Evolutionary conservation across 23 tunicate species (phyloP), one percentile per base, ranked within the genome.

Genomic region (Trididemnum miniatum): DNA sequence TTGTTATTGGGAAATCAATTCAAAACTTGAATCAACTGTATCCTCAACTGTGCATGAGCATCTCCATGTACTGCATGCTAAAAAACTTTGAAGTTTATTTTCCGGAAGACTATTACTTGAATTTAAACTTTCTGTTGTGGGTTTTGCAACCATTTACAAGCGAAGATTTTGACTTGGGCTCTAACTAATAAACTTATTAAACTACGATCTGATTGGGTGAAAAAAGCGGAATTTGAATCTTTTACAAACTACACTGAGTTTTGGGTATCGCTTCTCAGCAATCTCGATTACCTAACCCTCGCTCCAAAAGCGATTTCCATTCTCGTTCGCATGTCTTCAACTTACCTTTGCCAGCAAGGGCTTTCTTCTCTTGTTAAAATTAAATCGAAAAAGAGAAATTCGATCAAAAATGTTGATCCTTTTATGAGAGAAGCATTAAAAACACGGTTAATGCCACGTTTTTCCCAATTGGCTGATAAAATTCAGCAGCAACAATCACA

Each of bases 311-410:
- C n/a, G n/a, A n/a, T n/a, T n/a, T n/a, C n/a, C n/a, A n/a, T n/a
- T n/a, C n/a, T n/a, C n/a, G n/a, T n/a, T n/a, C n/a, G n/a, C n/a
- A n/a, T n/a, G n/a, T n/a, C n/a, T n/a, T n/a, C n/a, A n/a, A n/a
- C n/a, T n/a, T n/a, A n/a, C n/a, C n/a, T n/a, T n/a, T n/a, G n/a
- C n/a, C n/a, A n/a, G n/a, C n/a, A n/a, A n/a, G n/a, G 80, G 24
- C 39, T 75, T 75, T 75, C 80, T 49, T 37, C 62, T 75, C 63
- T 40, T 75, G 80, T 75, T 75, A 65, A 75, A 75, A 75, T 75
- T 12, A 75, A 75, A 75, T 40, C 80, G 31, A 75, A 75, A 75
- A n/a, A n/a, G n/a, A n/a, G n/a, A n/a, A n/a, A n/a, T n/a, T n/a
- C n/a, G n/a, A n/a, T n/a, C n/a, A n/a, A n/a, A n/a, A n/a, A n/a